These are phyloP conservation scores for Alca torda DNA, from an alignment of 2,797 vertebrate species.

Conservation along the genomic window DNA sequence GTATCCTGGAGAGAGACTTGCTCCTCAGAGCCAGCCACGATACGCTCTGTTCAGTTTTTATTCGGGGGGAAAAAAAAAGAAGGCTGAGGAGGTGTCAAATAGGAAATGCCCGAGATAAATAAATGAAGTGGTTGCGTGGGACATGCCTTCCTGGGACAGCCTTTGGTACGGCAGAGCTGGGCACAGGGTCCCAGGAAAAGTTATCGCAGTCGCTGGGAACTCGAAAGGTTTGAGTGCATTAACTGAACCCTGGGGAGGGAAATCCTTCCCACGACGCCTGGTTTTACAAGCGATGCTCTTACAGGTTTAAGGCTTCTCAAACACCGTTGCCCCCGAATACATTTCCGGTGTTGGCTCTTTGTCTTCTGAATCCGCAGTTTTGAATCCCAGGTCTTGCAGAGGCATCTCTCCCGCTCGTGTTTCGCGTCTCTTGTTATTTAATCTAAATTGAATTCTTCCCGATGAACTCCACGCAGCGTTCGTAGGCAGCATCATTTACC, in stretches of 20 bases:
- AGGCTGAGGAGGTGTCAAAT: background rate
- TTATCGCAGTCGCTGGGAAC: background rate
- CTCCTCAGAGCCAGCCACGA: background rate
- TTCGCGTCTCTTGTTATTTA: background rate
- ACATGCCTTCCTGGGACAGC: background rate
- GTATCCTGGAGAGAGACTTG: background rate
- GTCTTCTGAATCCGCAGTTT: background rate
- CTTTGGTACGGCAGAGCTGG: background rate
- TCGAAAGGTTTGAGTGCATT: background rate
- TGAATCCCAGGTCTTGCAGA: background rate
- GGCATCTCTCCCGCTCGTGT: accelerated
- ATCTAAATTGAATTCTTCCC: background rate
- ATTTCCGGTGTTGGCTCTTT: background rate
- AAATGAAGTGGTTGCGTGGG: background rate
- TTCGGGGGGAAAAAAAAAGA: background rate
- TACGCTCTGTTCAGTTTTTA: background rate
- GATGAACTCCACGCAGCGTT: background rate
- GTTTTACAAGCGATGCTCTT: background rate
- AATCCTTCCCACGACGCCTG: background rate
- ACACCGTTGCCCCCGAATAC: background rate
- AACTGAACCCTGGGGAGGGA: background rate
- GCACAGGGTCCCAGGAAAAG: accelerated
- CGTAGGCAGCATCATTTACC: background rate
- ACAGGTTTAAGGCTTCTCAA: background rate
- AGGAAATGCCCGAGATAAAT: background rate